Evolutionary conservation across 2,888 invertebrate genomes (phyloP), one percentile per base, ranked within the genome.

Genomic region (Rhogogaster chlorosoma): DNA sequence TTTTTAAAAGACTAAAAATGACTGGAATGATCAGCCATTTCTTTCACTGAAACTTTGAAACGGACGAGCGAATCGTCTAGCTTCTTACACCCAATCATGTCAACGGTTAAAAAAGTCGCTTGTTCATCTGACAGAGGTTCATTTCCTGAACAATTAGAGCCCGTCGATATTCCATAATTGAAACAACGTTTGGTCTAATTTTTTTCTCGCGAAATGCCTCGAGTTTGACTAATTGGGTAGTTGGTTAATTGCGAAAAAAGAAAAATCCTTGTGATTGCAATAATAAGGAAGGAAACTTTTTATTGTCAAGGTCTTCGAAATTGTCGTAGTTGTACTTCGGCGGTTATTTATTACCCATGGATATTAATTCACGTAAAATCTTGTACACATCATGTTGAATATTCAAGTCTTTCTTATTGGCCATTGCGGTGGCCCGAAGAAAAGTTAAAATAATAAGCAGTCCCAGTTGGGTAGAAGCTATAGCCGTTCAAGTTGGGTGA

Each of bases 401-500:
- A 67, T 32, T 32, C 12, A 32, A 67, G 67, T 67, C 6, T 32
- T 67, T 67, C 7, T 67, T 32, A 32, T 61, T 61, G 26, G 26
- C 10, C 4, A 4, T 45, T 45, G 42, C 42, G 9, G 12, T 29
- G 2, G 26, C 22, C 26, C 6, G 4, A 73, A 77, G 45, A 53
- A 53, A 49, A 53, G 29, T 42, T 42, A 1, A 73, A 73, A 73
- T 73, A 73, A 73, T 73, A 53, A 53, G 49, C 45, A 29, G 77
- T 29, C 77, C 45, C 77, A 53, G 49, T 45, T 53, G 6, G 32
- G 36, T 42, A 15, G 18, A 26, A 71, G 49, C 70, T 49, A 36
- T 73, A 36, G 83, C 38, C 26, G 38, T 38, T 42, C 15, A 61
- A 75, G 84, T 75, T n/a, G 38, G 64, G 22, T 85, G 82, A 85